Evolutionary conservation across 2,797 vertebrate genomes (phyloP).

Genomic region (Cossypha heuglini): DNA sequence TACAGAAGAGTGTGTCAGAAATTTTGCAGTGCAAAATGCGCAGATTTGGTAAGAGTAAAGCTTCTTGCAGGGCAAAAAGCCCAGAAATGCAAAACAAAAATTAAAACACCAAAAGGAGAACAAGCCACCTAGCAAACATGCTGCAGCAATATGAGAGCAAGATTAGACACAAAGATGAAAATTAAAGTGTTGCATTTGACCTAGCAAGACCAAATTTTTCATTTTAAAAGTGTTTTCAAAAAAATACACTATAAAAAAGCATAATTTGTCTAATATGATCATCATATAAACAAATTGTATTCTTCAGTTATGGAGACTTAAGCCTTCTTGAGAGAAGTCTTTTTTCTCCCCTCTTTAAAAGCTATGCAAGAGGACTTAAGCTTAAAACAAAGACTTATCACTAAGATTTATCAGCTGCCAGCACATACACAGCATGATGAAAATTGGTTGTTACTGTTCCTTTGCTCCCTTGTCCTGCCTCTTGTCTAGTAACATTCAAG

Average conservation of each 20-base stretch:
- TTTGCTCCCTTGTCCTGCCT: neutral
- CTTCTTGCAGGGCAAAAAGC: constrained; percentile 60
- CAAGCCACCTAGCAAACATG: constrained; percentile 77
- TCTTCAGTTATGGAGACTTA: neutral
- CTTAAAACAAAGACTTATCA: neutral
- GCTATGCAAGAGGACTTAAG: neutral
- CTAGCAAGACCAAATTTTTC: neutral
- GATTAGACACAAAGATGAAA: constrained; percentile 40
- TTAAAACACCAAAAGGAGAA: constrained; percentile 64
- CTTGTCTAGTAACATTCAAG: neutral
- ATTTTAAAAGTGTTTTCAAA: neutral
- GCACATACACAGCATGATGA: neutral
- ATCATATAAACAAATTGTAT: neutral
- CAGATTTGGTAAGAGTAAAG: constrained; percentile 47
- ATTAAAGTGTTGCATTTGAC: neutral
- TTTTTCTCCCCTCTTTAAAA: neutral
- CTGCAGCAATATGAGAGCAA: constrained; percentile 56
- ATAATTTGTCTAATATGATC: neutral
- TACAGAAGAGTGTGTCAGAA: constrained; percentile 56
- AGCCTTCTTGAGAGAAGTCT: neutral
- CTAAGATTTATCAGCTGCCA: neutral
- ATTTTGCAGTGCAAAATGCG: constrained; percentile 60
- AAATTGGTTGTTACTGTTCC: neutral
- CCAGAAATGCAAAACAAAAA: constrained; percentile 65
- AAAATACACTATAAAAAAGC: neutral